These are phyloP conservation scores for Ianthella basta DNA, from an alignment of 37 sponge, comb jelly and placozoan genomes.

Conservation along the genomic window DNA sequence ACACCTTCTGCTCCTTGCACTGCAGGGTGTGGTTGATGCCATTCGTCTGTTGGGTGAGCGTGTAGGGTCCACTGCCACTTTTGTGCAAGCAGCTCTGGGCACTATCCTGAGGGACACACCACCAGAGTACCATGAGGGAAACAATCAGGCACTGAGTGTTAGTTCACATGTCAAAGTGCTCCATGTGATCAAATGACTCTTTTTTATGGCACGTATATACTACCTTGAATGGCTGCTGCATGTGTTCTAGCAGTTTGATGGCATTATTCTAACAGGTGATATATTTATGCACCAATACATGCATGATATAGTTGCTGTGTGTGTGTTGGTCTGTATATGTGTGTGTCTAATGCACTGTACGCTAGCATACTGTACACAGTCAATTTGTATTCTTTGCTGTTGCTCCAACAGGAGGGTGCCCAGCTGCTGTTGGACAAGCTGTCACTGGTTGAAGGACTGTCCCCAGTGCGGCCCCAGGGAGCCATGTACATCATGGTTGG, in stretches of 20 bases:
- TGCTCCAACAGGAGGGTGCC: constrained; percentile 54
- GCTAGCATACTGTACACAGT: too few relatives aligned
- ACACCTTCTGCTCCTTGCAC: not conserved
- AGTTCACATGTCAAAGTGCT: not conserved
- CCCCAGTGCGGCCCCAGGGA: constrained; percentile 84
- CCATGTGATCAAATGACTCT: not conserved
- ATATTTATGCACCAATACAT: too few relatives aligned
- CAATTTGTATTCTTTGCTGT: too few relatives aligned
- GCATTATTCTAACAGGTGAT: too few relatives aligned
- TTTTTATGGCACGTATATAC: too few relatives aligned
- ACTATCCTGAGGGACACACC: constrained; percentile 67
- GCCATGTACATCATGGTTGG: constrained; percentile 98
- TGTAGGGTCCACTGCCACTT: constrained; percentile 43
- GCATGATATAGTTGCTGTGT: too few relatives aligned
- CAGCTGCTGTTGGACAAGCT: constrained; percentile 40
- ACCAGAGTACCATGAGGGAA: constrained; percentile 48
- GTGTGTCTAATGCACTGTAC: too few relatives aligned
- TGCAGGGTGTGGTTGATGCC: not conserved
- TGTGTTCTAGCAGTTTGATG: too few relatives aligned
- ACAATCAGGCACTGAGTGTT: constrained; percentile 42
- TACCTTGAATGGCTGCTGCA: too few relatives aligned
- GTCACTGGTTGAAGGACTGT: constrained; percentile 47
- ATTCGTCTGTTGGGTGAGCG: not conserved
- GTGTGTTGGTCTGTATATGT: too few relatives aligned
- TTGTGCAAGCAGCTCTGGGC: constrained; percentile 84